Percentiles rank a stretch among this genome's conserved stretches.
Conservation (phyloP, 2,113 vertebrate species). For the Helogale parvula region DNA sequence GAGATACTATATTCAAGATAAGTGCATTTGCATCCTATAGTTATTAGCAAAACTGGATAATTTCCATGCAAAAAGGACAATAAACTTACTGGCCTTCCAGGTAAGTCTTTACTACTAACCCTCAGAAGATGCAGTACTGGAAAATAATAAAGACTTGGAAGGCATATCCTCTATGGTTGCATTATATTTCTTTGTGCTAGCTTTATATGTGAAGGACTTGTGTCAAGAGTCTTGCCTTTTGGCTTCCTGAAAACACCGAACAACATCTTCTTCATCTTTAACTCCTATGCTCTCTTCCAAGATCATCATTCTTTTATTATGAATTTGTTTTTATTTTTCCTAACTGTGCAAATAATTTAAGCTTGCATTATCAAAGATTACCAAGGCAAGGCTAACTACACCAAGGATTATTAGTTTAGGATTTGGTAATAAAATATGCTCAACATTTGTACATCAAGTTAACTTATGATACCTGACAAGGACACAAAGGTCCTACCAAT, state of each 20-base stretch:
- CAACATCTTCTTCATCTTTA: background rate
- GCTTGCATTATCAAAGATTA: background rate
- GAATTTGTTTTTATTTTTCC: background rate
- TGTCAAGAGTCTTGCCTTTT: background rate
- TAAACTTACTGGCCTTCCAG: background rate
- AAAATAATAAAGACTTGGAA: background rate
- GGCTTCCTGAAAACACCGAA: background rate
- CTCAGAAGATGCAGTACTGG: background rate
- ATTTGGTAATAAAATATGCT: background rate
- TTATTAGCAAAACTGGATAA: background rate
- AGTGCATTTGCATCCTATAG: background rate
- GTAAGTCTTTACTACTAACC: background rate
- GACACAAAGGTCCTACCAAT: background rate
- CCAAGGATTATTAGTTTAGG: background rate
- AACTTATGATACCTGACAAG: background rate
- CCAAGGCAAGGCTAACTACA: background rate
- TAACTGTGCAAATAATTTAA: background rate
- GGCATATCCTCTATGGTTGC: background rate
- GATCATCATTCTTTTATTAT: background rate
- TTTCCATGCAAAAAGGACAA: background rate
- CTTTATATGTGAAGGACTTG: background rate
- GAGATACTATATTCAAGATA: background rate
- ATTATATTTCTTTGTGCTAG: background rate
- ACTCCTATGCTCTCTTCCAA: background rate
- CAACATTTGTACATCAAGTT: background rate